Conservation (phyloP, 2,113 vertebrate species). For the Cephalopterus ornatus region DNA sequence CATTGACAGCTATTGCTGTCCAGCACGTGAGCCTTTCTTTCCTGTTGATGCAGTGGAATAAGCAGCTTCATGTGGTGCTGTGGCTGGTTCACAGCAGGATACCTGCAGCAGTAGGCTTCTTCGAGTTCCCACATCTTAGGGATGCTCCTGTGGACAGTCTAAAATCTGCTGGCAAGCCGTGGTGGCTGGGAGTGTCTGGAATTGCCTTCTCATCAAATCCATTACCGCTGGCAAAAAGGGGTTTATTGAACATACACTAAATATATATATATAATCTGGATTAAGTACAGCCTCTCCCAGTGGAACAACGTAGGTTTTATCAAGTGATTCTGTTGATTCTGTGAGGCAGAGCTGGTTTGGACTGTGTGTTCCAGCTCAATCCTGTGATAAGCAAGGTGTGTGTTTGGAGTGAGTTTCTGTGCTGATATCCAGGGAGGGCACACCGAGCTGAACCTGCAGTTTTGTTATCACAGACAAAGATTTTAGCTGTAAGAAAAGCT, state of each 20-base stretch:
- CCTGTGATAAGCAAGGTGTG: not conserved
- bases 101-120: not conserved
- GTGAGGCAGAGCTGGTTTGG: not conserved
- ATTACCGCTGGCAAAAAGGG: not conserved
- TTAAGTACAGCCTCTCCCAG: slow-evolving; percentile 10
- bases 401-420: not conserved
- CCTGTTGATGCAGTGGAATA: slow-evolving; percentile 1
- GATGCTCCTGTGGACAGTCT: not conserved
- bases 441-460: not conserved
- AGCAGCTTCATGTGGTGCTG: not conserved
- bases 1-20: not conserved
- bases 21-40: not conserved
- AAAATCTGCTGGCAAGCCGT: not conserved
- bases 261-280: not conserved
- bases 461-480: not conserved
- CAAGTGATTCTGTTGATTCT: slow-evolving; percentile 35
- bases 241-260: not conserved
- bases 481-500: not conserved
- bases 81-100: not conserved
- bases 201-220: not conserved
- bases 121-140: not conserved
- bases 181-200: not conserved
- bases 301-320: not conserved
- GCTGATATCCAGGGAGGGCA: not conserved
- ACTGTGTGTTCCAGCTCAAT: not conserved